Evolutionary conservation across 2,888 invertebrate genomes (phyloP).

Genomic region (Apamea sordens): DNA sequence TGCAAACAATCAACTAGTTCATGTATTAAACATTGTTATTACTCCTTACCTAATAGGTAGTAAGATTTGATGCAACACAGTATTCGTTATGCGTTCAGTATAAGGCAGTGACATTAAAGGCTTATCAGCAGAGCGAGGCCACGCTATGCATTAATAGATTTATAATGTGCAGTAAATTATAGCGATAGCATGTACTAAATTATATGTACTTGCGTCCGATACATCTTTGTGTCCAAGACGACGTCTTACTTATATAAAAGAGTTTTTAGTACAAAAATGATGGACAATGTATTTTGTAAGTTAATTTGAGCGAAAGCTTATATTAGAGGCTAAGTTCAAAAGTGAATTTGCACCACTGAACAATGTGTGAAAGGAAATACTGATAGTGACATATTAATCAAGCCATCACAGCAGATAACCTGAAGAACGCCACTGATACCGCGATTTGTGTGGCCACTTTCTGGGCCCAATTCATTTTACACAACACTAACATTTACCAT

Average conservation of each 20-base stretch:
- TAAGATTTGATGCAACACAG: slow-evolving; percentile 30
- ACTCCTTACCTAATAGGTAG: slow-evolving; percentile 36
- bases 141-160: slow-evolving; percentile 63
- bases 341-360: neutral
- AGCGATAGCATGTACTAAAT: slow-evolving; percentile 30
- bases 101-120: slow-evolving; percentile 64
- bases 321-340: neutral
- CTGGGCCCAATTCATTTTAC: neutral
- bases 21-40: slow-evolving; percentile 20
- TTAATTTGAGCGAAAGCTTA: neutral
- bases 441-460: neutral
- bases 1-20: slow-evolving; percentile 8
- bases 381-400: neutral
- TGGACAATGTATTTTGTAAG: neutral
- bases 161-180: slow-evolving; percentile 68
- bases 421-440: neutral
- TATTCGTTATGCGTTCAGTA: slow-evolving; percentile 34
- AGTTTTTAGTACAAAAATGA: neutral
- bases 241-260: neutral
- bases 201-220: slow-evolving; percentile 16
- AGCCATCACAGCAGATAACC: neutral
- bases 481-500: no score
- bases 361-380: neutral
- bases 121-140: slow-evolving; percentile 62
- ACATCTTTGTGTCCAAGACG: slow-evolving; percentile 26